Conservation (phyloP, 2,888 invertebrate species). For the Gymnocheta viridis region DNA sequence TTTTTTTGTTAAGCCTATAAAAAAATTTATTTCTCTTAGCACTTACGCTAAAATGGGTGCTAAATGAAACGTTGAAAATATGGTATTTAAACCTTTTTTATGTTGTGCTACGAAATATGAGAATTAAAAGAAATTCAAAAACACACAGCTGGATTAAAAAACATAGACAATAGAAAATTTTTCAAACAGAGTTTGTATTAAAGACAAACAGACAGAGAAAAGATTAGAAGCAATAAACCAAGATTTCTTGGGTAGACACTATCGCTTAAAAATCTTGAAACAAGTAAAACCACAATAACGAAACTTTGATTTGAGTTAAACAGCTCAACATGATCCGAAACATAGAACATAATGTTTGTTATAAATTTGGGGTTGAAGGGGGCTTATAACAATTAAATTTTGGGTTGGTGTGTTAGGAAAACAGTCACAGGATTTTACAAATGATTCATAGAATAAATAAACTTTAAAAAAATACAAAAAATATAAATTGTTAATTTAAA, state of each 20-base stretch:
- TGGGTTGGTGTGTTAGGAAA: neutral
- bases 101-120: conserved; percentile 5
- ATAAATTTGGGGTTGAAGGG: neutral
- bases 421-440: neutral
- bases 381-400: neutral
- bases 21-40: conserved; percentile 25
- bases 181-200: neutral
- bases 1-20: neutral
- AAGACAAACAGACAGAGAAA: neutral
- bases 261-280: conserved; percentile 18
- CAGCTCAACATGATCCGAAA: conserved; percentile 35
- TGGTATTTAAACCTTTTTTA: neutral
- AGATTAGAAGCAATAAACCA: conserved; percentile 8
- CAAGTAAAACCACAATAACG: conserved; percentile 51
- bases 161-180: neutral
- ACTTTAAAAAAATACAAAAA: neutral
- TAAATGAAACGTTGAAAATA: conserved; percentile 12
- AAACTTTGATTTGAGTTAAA: conserved; percentile 25
- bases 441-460: neutral
- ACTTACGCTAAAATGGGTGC: conserved; percentile 14
- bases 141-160: conserved; percentile 39
- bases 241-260: conserved; percentile 22
- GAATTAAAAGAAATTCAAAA: conserved; percentile 59
- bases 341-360: conserved; percentile 37
- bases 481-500: neutral